A percentile compares a stretch with the other conserved stretches of the same genome.
phyloP scores from a whole-genome alignment of 2,888 invertebrate species.

The Hylaea fasciaria region DNA sequence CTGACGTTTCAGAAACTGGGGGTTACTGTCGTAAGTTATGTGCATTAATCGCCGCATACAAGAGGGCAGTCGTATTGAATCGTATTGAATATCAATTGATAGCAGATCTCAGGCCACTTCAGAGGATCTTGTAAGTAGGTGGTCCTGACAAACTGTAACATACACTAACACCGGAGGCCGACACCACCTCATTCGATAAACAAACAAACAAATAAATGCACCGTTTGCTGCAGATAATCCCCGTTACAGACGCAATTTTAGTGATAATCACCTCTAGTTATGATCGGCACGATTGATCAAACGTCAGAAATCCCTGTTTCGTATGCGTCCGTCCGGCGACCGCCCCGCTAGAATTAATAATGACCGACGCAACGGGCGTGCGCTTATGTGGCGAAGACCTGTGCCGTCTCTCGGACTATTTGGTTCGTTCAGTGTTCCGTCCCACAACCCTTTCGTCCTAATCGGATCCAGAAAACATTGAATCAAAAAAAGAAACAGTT shows the following conservation, averaged over 20 bases:
- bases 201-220: neutral
- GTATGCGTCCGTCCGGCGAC: slow-evolving; percentile 57
- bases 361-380: slow-evolving; percentile 21
- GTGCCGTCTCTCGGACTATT: neutral
- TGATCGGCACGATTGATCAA: slow-evolving; percentile 61
- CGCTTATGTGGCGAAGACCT: neutral
- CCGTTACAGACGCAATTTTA: slow-evolving; percentile 28
- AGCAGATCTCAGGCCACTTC: too few species aligned
- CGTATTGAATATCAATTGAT: too few species aligned
- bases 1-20: too few species aligned
- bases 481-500: too few species aligned
- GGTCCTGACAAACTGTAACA: too few species aligned
- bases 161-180: neutral
- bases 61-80: too few species aligned
- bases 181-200: neutral
- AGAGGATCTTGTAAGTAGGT: too few species aligned
- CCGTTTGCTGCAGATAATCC: slow-evolving; percentile 15
- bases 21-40: too few species aligned
- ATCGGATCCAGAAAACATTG: too few species aligned
- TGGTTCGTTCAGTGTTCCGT: too few species aligned
- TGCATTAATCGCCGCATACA: too few species aligned
- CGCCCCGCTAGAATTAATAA: slow-evolving; percentile 53
- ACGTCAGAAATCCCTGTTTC: slow-evolving; percentile 65
- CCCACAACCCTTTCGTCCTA: too few species aligned
- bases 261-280: slow-evolving; percentile 67